Base-by-base conservation (phyloP, 2,113 vertebrate genomes). In the Poeciliopsis occidentalis region DNA sequence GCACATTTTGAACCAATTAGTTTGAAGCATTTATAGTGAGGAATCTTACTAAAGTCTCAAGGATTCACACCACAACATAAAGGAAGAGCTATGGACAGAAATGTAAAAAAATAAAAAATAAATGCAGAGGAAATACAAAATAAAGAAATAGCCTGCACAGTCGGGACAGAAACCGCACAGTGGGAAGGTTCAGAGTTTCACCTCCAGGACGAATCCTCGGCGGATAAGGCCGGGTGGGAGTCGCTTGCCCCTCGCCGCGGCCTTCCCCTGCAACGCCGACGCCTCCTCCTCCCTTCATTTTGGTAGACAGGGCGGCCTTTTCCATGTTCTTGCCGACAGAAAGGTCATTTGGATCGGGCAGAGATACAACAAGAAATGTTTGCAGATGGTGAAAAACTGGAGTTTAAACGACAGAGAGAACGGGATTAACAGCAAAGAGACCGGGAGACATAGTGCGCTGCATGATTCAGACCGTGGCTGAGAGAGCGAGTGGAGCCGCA, bases 271-370 rank as follows among this genome's bases (percentile, higher is more conserved):
- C 12, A 68, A 88, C 79, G 69, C 90, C 94, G 0, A 94, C 75
- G 5, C 94, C 94, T 32, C 97, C 96, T 44, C 95, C 96, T 76
- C 98, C 97, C 87, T 98, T 99, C 95, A 99, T 97, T 86, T 95
- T 95, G 61, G 93, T 93, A 0, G 96, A 94, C 69, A 99, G 66
- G 37, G 92, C 92, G 0, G 95, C 82, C 89, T 94, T 97, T 81
- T 99, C 97, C 90, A 96, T 91, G 87, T 98, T 97, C 97, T 97
- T 84, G 62, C n/a, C 12, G n/a, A 75, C 44, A 1, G 74, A 67
- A 44, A 69, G 65, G 73, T 64, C 11, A 62, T 41, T 19, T 15
- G 79, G 15, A 73, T 34, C 67, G 34, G 76, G 67, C 17, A 47
- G 47, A 69, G 62, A 10, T 47, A 37, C 10, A 11, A 37, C 34